phyloP scores from a whole-genome alignment of 1,140 invertebrate genomes.

The Coenobita brevimanus region DNA sequence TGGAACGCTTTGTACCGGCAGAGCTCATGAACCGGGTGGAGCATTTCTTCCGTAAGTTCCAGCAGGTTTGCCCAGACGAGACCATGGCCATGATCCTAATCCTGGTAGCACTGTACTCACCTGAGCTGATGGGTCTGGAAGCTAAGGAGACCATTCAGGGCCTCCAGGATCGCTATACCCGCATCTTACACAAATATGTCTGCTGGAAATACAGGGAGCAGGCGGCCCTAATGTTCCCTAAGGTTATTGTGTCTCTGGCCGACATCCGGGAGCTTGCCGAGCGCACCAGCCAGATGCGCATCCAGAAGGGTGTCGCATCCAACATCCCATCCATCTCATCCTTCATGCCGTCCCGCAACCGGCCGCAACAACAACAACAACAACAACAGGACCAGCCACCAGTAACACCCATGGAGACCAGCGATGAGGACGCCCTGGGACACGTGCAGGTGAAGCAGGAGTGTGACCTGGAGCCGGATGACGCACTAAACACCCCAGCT shows the following conservation, averaged over 20 bases:
- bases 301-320: constrained; percentile 22
- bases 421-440: neutral
- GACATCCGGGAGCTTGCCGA: constrained; percentile 68
- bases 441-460: constrained; percentile 41
- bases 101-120: constrained; percentile 67
- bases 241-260: constrained; percentile 68
- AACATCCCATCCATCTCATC: constrained; percentile 9
- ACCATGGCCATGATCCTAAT: constrained; percentile 69
- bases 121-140: constrained; percentile 65
- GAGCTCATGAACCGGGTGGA: constrained; percentile 64
- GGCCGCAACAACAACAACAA: no score
- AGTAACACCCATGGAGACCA: constrained; percentile 36
- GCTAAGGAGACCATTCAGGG: constrained; percentile 65
- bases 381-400: no score
- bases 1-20: constrained; percentile 58
- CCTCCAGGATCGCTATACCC: constrained; percentile 66
- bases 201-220: constrained; percentile 67
- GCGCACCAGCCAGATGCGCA: constrained; percentile 60
- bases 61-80: constrained; percentile 68
- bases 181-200: constrained; percentile 61
- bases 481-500: constrained; percentile 12
- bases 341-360: neutral
- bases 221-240: constrained; percentile 65
- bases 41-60: constrained; percentile 67
- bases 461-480: constrained; percentile 11